Conservation (phyloP, 1,140 invertebrate genomes). For the Camponotus vicinus region DNA sequence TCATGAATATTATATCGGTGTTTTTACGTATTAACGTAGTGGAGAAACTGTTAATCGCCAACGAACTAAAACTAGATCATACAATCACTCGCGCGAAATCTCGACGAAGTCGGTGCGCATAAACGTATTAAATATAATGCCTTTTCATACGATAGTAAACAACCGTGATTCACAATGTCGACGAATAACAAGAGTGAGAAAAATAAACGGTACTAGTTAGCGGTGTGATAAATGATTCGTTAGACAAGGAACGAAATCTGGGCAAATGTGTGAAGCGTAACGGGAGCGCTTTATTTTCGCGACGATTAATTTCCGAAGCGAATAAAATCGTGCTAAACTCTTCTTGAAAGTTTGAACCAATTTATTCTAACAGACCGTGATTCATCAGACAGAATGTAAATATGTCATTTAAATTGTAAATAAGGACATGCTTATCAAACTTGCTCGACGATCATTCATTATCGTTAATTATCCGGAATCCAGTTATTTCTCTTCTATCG, state of each 20-base stretch:
- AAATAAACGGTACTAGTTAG: slow-evolving; percentile 1
- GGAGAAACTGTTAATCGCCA: not conserved
- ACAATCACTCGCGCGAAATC: slow-evolving; percentile 23
- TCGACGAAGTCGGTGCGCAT: not conserved
- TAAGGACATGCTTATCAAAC: not conserved
- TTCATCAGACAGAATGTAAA: not conserved
- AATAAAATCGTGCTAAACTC: not conserved
- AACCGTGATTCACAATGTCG: not conserved
- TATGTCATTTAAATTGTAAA: not conserved
- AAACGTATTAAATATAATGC: slow-evolving; percentile 16
- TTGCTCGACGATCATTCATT: too few relatives aligned
- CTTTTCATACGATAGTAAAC: slow-evolving; percentile 4
- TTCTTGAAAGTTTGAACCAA: not conserved
- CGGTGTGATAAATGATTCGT: slow-evolving; percentile 10
- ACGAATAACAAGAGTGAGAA: slow-evolving; percentile 7
- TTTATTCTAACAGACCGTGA: not conserved
- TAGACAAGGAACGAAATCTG: not conserved
- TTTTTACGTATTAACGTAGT: not conserved
- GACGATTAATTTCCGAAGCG: not conserved
- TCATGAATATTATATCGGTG: not conserved
- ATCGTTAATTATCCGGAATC: too few relatives aligned
- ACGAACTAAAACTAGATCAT: not conserved
- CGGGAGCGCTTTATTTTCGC: not conserved
- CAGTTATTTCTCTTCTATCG: too few relatives aligned
- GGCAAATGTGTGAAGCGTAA: not conserved